Base-by-base conservation (phyloP, 2,888 invertebrate species). In the Brachyopa scutellaris region DNA sequence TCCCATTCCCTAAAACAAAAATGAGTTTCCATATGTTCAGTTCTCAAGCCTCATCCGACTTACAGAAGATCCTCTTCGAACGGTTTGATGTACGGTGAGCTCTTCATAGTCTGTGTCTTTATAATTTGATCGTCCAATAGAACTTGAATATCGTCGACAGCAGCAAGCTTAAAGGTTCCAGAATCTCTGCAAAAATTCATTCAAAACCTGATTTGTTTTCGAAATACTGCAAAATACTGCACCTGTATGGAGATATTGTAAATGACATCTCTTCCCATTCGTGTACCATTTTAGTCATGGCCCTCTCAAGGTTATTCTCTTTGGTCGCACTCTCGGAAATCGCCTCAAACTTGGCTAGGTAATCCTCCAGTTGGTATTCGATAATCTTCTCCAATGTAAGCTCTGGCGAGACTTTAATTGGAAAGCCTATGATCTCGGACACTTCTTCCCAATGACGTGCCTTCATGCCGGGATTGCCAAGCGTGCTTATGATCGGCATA, bases 71-170 rank as follows among this genome's bases (percentile, higher is more conserved):
- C 93, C 57, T 93, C 93, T 89, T 98, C 97, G 88, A 99, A 98
- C 0, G 98, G 98, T 88, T 97, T 97, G 84, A 98, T 97, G 87
- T 97, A 98, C 0, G 98, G 97, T 0, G 98, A 98, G 87, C 97
- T 97, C 90, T 98, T 96, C 97, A 99, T 98, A 0, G 98, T 98
- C 89, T 98, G 98, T 1, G 98, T 97, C 91, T 98, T 99, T 6
- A 98, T 96, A 85, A 99, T 95, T 88, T 99, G 98, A 89, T 99
- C 99, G 89, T 99, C 99, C 64, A 99, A 91, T 55, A 97, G 91
- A 31, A 97, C 91, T 90, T 99, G 98, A 87, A 99, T 97, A 86
- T 98, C 98, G 90, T 99, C 98, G 3, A 98, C 93, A 74, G 97
- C 94, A 0, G 97, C 95, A 79, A 99, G 91, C 85, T 98, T 97